phyloP scores from a whole-genome alignment of 1,140 invertebrate species.

The Caenorhabditis elegans region DNA sequence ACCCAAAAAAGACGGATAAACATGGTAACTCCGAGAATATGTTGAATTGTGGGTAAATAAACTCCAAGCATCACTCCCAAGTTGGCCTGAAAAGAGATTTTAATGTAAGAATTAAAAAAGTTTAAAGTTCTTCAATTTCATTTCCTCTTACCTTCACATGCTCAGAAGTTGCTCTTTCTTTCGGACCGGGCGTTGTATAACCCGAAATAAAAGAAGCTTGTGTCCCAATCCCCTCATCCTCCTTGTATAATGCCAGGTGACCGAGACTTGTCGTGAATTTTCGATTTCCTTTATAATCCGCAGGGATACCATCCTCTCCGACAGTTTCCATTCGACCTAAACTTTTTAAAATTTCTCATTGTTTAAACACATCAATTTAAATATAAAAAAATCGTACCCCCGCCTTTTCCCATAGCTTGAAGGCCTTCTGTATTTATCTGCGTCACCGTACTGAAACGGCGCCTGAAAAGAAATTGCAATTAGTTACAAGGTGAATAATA shows the following conservation, averaged over 20 bases:
- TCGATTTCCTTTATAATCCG: conserved; percentile 26
- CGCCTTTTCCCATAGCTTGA: conserved; percentile 18
- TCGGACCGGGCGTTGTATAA: conserved; percentile 64
- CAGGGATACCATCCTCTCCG: conserved; percentile 29
- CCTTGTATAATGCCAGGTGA: conserved; percentile 15
- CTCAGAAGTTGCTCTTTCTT: conserved; percentile 61
- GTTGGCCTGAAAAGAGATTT: conserved; percentile 54
- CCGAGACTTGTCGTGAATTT: conserved; percentile 24
- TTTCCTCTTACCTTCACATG: conserved; percentile 60
- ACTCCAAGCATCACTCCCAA: conserved; percentile 65
- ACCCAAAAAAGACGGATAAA: conserved; percentile 66
- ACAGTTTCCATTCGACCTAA: conserved; percentile 15
- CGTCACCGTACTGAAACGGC: conserved; percentile 42
- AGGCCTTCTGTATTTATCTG: conserved; percentile 39
- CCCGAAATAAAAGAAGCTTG: conserved; percentile 56
- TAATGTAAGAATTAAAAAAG: background rate
- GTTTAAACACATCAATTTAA: too few species aligned
- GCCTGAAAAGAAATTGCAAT: background rate
- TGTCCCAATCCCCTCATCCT: conserved; percentile 1
- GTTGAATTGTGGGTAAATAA: conserved; percentile 66
- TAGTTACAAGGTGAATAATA: background rate
- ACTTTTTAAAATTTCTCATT: background rate
- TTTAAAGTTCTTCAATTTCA: conserved; percentile 43
- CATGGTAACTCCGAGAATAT: conserved; percentile 66
- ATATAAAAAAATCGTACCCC: background rate